Base-by-base conservation (phyloP, 1,140 invertebrate genomes). In the Sycobia sp. region DNA sequence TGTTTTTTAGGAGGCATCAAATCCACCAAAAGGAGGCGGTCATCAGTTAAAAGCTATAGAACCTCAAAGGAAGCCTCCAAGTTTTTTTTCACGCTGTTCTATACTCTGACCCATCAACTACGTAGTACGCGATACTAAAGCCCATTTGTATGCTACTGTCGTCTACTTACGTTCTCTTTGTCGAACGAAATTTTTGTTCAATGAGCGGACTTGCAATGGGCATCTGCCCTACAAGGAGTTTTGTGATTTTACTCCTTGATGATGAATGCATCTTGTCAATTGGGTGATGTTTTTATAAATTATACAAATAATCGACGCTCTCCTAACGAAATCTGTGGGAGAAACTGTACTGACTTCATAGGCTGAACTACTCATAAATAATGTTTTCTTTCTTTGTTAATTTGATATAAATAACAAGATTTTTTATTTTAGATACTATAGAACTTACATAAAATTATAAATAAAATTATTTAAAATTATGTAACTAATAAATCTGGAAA, bases 71-170 rank as follows among this genome's bases (percentile, higher is more conserved):
- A 91, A 91, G 79, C 87, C 88, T 57, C 83, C 86, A 67, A 89
- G 86, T 75, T 90, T 89, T 88, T 81, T 90, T 69, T 85, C 88
- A 27, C 85, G 88, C 76, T 91, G 89, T 84, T 85, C 84, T 74
- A 76, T 90, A 80, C 89, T 91, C 82, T 91, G 89, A 91, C 89
- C 86, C 83, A 66, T 66, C 70, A 76, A 78, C 65, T 54, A 68
- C 62, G 51, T 59, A 56, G 57, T 58, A 75, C 62, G 71, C 39
- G 68, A 73, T 55, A 68, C 69, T 69, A 73, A 77, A 67, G 69
- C 71, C 66, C 71, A 73, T 67, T 69, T 74, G 71, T 77, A 65
- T 73, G 76, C 71, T 69, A 70, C 71, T 72, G 66, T 69, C 66
- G 63, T 72, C 65, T 64, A 70, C 63, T 76, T 76, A 73, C 70